These are phyloP conservation scores for Tenthredo amoena DNA, from an alignment of 2,888 invertebrate species.

Conservation along the genomic window DNA sequence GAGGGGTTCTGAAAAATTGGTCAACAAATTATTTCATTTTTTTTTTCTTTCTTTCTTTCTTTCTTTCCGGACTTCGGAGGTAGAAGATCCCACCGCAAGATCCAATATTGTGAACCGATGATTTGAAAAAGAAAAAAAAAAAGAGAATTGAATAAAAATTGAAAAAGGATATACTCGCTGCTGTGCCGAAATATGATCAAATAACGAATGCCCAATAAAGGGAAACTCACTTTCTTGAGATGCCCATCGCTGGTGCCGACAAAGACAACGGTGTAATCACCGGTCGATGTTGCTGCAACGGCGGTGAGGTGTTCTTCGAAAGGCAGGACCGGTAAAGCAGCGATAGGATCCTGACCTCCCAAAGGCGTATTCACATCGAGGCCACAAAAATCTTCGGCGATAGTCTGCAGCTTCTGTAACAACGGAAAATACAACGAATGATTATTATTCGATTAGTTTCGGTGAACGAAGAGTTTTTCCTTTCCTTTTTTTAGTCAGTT, in stretches of 20 bases:
- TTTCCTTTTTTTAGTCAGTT: not conserved
- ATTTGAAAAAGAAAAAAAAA: not conserved
- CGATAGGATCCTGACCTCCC: constrained; percentile 94
- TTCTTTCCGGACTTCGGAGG: not conserved
- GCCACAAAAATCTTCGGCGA: constrained; percentile 97
- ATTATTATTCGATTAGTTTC: not conserved
- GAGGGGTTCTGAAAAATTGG: not conserved
- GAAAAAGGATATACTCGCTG: not conserved
- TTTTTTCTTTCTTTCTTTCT: not conserved
- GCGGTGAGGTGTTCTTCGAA: constrained; percentile 92
- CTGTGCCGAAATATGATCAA: not conserved
- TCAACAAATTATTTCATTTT: not conserved
- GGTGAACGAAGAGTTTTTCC: not conserved
- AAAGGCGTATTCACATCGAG: constrained; percentile 98
- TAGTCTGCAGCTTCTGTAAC: constrained; percentile 90
- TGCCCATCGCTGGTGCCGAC: constrained; percentile 95
- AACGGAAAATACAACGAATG: not conserved
- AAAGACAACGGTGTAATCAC: constrained; percentile 98
- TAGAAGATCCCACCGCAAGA: not conserved
- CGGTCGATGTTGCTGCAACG: constrained; percentile 96
- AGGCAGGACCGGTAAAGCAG: constrained; percentile 91
- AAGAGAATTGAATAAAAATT: not conserved
- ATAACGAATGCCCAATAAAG: constrained; percentile 12
- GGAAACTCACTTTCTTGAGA: constrained; percentile 89
- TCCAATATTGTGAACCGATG: not conserved